Conservation (phyloP, 1,140 invertebrate species). For the Drosophila serrata region DNA sequence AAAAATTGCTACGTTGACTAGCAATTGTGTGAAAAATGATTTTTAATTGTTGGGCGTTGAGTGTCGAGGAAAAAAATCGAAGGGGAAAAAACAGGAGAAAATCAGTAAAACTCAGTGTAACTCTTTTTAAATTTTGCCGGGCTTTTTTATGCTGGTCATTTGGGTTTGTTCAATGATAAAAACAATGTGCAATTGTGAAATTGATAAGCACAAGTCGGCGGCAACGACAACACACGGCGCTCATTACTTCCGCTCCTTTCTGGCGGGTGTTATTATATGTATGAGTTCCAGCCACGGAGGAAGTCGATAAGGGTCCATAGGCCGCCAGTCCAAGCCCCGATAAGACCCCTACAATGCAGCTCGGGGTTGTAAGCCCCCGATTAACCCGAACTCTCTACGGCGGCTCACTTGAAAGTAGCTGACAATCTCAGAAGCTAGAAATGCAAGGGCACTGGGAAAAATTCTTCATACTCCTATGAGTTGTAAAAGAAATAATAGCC, state of each 20-base stretch:
- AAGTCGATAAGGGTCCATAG: slow-evolving; percentile 40
- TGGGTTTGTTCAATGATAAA: slow-evolving; percentile 31
- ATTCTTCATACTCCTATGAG: background rate
- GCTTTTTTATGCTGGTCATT: slow-evolving; percentile 36
- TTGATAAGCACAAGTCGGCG: slow-evolving; percentile 42
- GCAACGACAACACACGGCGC: slow-evolving; percentile 46
- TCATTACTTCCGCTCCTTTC: slow-evolving; percentile 42
- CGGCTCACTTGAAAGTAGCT: slow-evolving; percentile 32
- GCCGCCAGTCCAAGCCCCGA: slow-evolving; percentile 16
- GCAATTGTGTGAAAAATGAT: slow-evolving; percentile 69
- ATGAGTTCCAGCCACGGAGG: slow-evolving; percentile 10
- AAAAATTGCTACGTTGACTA: slow-evolving; percentile 58
- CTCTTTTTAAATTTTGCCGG: slow-evolving; percentile 20
- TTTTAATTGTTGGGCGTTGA: slow-evolving; percentile 74
- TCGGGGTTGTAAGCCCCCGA: slow-evolving; percentile 14
- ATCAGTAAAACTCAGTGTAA: slow-evolving; percentile 3
- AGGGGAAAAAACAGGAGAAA: slow-evolving; percentile 1
- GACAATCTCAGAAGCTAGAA: slow-evolving; percentile 31
- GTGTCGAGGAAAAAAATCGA: slow-evolving; percentile 24
- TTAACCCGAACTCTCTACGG: slow-evolving; percentile 25
- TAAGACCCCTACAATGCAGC: slow-evolving; percentile 28
- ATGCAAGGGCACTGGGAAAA: slow-evolving; percentile 11
- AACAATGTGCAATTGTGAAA: slow-evolving; percentile 57
- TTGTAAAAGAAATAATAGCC: background rate
- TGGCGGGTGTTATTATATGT: background rate